Conservation (phyloP, 2,113 vertebrate genomes). For the Mobula hypostoma region DNA sequence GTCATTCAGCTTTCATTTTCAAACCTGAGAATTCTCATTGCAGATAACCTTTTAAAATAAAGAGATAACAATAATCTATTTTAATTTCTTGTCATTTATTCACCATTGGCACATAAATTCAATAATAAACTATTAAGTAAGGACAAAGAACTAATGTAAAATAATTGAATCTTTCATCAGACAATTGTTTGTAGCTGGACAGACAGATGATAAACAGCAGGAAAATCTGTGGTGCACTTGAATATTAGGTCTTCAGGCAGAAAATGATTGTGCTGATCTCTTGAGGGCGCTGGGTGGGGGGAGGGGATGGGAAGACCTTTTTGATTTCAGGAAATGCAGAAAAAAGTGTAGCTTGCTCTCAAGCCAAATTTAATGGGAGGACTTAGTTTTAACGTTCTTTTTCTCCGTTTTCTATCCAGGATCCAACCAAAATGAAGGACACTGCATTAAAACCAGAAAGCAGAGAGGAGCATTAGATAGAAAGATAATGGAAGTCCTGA, state of each 20-base stretch:
- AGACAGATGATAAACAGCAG: not conserved
- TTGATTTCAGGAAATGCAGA: not conserved
- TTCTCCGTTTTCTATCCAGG: not conserved
- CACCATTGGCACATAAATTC: not conserved
- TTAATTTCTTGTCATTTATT: slow-evolving; percentile 6
- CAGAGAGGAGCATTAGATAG: not conserved
- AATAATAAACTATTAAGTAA: not conserved
- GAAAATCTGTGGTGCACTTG: not conserved
- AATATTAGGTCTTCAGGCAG: not conserved
- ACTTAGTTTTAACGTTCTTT: not conserved
- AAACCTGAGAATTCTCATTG: not conserved
- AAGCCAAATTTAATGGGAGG: not conserved
- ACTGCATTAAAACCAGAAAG: not conserved
- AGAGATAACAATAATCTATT: not conserved
- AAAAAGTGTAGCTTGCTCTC: not conserved
- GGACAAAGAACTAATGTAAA: not conserved
- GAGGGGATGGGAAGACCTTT: not conserved
- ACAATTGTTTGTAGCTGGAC: not conserved
- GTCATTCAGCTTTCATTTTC: not conserved
- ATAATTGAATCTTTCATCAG: not conserved
- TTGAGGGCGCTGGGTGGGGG: not conserved
- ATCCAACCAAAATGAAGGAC: not conserved
- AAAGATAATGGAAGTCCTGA: not conserved
- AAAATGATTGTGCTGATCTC: not conserved
- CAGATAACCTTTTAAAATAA: not conserved